phyloP scores from a whole-genome alignment of 2,113 vertebrate species.

The Myotis brandtii region DNA sequence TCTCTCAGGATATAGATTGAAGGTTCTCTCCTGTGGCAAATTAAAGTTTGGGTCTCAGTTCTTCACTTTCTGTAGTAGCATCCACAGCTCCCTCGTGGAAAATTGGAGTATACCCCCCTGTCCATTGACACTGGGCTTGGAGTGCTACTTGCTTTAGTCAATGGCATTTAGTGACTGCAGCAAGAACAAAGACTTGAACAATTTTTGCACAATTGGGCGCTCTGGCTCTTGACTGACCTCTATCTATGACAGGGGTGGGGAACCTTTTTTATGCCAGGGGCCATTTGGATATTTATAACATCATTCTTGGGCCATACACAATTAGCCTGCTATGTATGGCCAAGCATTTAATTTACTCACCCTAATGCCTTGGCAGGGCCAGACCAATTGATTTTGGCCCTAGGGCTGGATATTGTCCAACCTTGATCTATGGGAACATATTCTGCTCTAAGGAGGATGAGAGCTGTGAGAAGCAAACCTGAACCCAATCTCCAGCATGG shows the following conservation, averaged over 20 bases:
- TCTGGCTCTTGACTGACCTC: background rate
- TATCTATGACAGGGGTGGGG: no score
- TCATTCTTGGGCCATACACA: no score
- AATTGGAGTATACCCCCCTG: background rate
- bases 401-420: rapidly evolving
- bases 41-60: background rate
- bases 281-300: no score
- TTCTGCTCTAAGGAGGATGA: background rate
- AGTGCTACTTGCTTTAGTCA: background rate
- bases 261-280: no score
- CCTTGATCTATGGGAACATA: background rate
- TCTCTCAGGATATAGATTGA: background rate
- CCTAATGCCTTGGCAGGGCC: no score
- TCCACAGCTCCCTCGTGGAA: background rate
- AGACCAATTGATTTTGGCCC: no score
- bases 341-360: no score
- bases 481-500: background rate
- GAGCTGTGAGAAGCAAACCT: background rate
- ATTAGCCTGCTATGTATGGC: no score
- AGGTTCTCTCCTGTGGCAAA: background rate
- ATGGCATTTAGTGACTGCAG: background rate
- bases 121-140: background rate
- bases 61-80: background rate
- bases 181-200: background rate
- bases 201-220: background rate